Evolutionary conservation across 30 jellyfish, hydroid and myxozoan genomes (phyloP).

Genomic region (Rhopilema esculentum): DNA sequence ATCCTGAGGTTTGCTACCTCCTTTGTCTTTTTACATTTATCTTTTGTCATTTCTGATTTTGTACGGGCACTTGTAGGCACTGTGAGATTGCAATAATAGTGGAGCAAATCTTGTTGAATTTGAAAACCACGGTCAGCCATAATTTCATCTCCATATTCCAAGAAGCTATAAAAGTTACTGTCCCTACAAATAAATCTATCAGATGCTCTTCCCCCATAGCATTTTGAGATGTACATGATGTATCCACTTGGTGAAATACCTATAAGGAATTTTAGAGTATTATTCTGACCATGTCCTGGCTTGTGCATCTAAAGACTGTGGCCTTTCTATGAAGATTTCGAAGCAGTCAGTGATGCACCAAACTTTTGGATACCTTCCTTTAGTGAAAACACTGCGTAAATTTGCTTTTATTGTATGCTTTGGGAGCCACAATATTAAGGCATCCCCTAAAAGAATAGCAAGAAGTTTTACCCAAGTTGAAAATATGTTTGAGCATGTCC

Average conservation of each 20-base stretch:
- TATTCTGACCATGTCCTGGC: constrained; percentile 76
- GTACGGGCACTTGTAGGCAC: constrained; percentile 63
- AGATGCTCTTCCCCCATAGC: constrained; percentile 68
- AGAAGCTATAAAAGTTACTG: constrained; percentile 33
- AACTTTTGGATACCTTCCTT: neutral
- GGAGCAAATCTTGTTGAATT: constrained; percentile 35
- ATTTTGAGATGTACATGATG: constrained; percentile 9
- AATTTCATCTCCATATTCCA: constrained; percentile 60
- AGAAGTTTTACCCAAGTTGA: constrained; percentile 36
- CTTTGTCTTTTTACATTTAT: constrained; percentile 29
- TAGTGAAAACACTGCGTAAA: constrained; percentile 8
- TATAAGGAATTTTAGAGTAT: constrained; percentile 44
- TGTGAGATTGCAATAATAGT: constrained; percentile 35
- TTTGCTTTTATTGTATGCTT: constrained; percentile 6
- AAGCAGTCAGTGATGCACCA: neutral
- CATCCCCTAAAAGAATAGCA: constrained; percentile 39
- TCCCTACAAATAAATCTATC: constrained; percentile 34
- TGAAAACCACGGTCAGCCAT: constrained; percentile 68
- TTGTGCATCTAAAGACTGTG: constrained; percentile 49
- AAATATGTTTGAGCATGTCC: constrained; percentile 54
- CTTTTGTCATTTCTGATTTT: constrained; percentile 48
- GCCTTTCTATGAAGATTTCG: constrained; percentile 48
- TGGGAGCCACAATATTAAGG: constrained; percentile 66
- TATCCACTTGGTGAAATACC: constrained; percentile 67
- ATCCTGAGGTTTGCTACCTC: constrained; percentile 28